Base-by-base conservation (phyloP, 2,797 vertebrate species). In the Sebastes steindachneri region DNA sequence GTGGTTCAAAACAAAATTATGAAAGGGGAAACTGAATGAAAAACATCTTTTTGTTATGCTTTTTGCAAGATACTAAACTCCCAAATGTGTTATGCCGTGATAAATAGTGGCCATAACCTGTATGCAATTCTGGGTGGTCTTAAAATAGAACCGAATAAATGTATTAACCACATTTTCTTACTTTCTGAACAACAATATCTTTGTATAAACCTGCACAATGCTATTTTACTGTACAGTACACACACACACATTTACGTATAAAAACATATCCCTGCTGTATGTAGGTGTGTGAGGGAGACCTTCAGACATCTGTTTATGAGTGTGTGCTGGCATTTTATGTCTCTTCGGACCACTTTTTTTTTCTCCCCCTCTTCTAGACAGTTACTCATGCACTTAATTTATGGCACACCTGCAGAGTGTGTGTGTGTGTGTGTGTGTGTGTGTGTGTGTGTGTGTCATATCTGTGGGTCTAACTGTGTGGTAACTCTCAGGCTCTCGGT, bases 301-400 rank as follows among this genome's bases (percentile, higher is more conserved):
- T 86, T 74, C 72, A 86, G 86, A 86, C 86, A 90, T 93, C 88
- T 90, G 88, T 89, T 91, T 84, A 86, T 75, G 83, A 87, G 84
- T 68, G 60, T 80, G 79, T 69, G 68, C 83, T 86, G 73, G 75
- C 69, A 78, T 86, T 93, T 88, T 80, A 83, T 85, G 75, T 85
- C 82, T 86, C 69, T 87, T 80, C 70, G 53, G 71, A 82, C 60
- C 15, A 0, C 9, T 73, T 84, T 86, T 78, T 73, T 37, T 75
- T 76, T 73, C 54, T 84, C 62, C 79, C 37, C 79, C 70, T 85
- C 53, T 86, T 89, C 86, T 86, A 92, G 92, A 94, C 92, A 90
- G 92, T 95, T 95, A 93, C 93, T 95, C 93, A 94, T 90, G 83
- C 89, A 84, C 79, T 85, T 94, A 91, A 95, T 95, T 95, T 93